A percentile compares a stretch with the other conserved stretches of the same genome.
These are phyloP conservation scores for Diabrotica virgifera DNA, from an alignment of 1,140 invertebrate genomes.

Conservation along the genomic window DNA sequence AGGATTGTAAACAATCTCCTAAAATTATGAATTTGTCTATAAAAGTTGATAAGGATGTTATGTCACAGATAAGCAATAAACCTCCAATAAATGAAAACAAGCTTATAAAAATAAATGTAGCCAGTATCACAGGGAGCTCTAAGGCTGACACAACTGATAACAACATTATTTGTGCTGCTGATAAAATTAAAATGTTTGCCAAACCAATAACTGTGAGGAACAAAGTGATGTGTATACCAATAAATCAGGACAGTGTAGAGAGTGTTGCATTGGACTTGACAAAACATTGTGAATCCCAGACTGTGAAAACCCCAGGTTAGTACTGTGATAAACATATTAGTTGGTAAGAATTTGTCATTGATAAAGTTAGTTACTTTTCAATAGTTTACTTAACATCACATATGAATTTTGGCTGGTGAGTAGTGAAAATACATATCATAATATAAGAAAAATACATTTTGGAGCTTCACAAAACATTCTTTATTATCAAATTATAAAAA, in stretches of 20 bases:
- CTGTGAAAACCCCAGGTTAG: not conserved
- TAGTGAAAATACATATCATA: no score
- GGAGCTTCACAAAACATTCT: no score
- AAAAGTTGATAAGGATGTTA: not conserved
- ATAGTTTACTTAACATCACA: no score
- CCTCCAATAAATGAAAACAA: not conserved
- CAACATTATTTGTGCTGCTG: not conserved
- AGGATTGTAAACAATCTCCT: no score
- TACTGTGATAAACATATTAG: not conserved
- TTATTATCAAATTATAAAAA: no score
- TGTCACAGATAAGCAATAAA: not conserved
- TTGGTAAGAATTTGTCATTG: no score
- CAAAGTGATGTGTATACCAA: no score
- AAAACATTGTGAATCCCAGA: not conserved
- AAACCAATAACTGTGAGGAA: no score
- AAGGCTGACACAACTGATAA: conserved; percentile 13
- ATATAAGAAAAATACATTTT: no score
- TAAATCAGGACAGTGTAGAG: not conserved
- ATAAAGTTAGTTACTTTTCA: no score
- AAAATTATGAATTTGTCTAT: not conserved
- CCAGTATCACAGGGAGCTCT: conserved; percentile 15
- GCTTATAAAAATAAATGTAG: not conserved
- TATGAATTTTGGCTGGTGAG: no score
- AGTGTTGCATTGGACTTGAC: conserved; percentile 12
- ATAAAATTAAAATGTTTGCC: no score